These are phyloP conservation scores for Dascillus cervinus DNA, from an alignment of 2,888 invertebrate species.

Conservation along the genomic window DNA sequence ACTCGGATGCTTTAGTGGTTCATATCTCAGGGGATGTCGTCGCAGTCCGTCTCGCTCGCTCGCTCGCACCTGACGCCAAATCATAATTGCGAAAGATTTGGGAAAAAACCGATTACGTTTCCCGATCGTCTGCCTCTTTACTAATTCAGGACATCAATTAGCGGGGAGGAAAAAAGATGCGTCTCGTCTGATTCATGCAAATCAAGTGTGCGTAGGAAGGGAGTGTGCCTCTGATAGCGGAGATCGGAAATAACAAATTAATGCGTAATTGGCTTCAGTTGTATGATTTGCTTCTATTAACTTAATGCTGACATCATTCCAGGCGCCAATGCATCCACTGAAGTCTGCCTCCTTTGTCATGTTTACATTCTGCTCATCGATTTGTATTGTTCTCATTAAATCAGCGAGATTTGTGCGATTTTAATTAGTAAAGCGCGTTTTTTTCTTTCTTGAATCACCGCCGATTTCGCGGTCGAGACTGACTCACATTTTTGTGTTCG, in stretches of 20 bases:
- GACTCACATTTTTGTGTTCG: slow-evolving; percentile 17
- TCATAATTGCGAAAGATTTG: slow-evolving; percentile 30
- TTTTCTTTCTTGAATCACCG: too few species aligned
- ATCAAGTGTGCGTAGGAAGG: slow-evolving; percentile 18
- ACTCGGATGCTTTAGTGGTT: slow-evolving; percentile 28
- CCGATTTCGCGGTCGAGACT: too few species aligned
- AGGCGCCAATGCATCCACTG: slow-evolving; percentile 20
- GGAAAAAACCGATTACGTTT: neutral
- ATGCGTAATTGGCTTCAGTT: slow-evolving; percentile 27
- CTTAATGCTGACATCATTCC: slow-evolving; percentile 23
- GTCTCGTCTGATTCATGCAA: slow-evolving; percentile 19
- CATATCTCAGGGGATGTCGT: slow-evolving; percentile 26
- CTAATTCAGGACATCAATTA: too few species aligned
- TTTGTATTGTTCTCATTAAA: too few species aligned
- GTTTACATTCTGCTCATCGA: too few species aligned
- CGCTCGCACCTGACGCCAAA: slow-evolving; percentile 34
- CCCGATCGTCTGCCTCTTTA: too few species aligned
- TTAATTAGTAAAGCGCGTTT: too few species aligned
- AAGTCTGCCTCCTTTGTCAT: slow-evolving; percentile 1
- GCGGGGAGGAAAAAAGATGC: too few species aligned
- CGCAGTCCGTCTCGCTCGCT: too few species aligned
- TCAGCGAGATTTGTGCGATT: too few species aligned
- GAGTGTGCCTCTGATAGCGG: slow-evolving; percentile 16
- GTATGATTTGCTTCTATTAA: slow-evolving; percentile 25
- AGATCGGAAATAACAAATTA: slow-evolving; percentile 29